Evolutionary conservation across 2,797 vertebrate species (phyloP).

Genomic region (Chaenodraco wilsoni): DNA sequence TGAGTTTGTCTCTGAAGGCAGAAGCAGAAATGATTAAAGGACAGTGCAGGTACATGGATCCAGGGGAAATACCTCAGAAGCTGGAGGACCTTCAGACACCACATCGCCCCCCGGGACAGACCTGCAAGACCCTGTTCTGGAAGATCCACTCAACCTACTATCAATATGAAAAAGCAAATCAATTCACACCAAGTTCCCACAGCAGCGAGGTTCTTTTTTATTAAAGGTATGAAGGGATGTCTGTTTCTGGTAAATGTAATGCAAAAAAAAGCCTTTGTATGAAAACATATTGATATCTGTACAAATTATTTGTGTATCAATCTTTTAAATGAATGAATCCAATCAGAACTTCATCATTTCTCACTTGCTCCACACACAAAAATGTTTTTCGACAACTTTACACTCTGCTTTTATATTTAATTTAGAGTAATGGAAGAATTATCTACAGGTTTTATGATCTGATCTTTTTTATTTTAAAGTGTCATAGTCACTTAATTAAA

Average conservation of each 20-base stretch:
- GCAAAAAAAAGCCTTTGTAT: too few species aligned
- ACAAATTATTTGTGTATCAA: not conserved
- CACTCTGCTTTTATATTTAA: not conserved
- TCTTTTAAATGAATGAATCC: not conserved
- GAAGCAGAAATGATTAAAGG: not conserved
- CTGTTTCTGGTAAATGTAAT: not conserved
- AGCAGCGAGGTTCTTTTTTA: not conserved
- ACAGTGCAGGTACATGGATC: not conserved
- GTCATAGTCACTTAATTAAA: not conserved
- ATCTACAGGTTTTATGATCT: not conserved
- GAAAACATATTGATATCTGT: not conserved
- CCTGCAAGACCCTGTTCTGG: not conserved
- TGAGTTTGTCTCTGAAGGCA: not conserved
- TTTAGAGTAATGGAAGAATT: not conserved
- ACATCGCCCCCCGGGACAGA: not conserved
- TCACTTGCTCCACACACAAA: too few species aligned
- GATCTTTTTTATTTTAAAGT: not conserved
- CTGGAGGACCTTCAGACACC: not conserved
- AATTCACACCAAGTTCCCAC: not conserved
- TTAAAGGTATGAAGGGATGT: not conserved
- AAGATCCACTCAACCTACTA: constrained; percentile 11
- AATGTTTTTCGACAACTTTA: not conserved
- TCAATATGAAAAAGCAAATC: constrained; percentile 1
- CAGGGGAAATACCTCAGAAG: constrained; percentile 3
- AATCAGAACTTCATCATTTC: too few species aligned